Evolutionary conservation across 2,888 invertebrate species (phyloP).

Genomic region (Nysson spinosus): DNA sequence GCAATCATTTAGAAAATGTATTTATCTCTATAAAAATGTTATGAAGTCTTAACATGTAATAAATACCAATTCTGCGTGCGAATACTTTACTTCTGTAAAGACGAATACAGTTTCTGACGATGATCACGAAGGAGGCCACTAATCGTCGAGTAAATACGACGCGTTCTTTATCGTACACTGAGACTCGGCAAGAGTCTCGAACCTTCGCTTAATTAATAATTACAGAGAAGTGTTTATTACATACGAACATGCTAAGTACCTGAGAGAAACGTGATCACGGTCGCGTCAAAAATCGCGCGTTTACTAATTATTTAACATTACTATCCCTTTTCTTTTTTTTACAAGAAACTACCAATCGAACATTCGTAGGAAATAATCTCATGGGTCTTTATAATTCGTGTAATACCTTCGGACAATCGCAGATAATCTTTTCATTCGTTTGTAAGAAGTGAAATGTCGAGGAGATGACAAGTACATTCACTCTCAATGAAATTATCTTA

Average conservation of each 20-base stretch:
- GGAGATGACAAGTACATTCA: constrained; percentile 15
- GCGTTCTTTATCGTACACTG: constrained; percentile 30
- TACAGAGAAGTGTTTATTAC: constrained; percentile 26
- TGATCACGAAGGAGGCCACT: constrained; percentile 21
- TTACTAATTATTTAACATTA: constrained; percentile 12
- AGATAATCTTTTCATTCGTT: constrained; percentile 1
- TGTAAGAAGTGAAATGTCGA: constrained; percentile 36
- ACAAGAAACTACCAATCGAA: too few species aligned
- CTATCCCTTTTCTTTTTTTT: neutral
- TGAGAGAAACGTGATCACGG: constrained; percentile 59
- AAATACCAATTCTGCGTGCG: constrained; percentile 21
- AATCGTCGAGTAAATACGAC: constrained; percentile 10
- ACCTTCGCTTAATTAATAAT: constrained; percentile 19
- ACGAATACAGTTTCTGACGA: constrained; percentile 8
- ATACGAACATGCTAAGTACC: constrained; percentile 58
- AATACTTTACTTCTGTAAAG: neutral
- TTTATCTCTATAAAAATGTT: too few species aligned
- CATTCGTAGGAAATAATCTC: too few species aligned
- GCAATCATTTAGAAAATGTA: too few species aligned
- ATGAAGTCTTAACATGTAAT: constrained; percentile 10
- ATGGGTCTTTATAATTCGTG: constrained; percentile 4
- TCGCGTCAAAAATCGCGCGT: constrained; percentile 29
- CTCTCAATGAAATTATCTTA: neutral
- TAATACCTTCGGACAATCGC: constrained; percentile 1
- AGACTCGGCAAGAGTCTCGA: constrained; percentile 11